phyloP scores from a whole-genome alignment of 2,888 invertebrate species.

The Perdita meconis region DNA sequence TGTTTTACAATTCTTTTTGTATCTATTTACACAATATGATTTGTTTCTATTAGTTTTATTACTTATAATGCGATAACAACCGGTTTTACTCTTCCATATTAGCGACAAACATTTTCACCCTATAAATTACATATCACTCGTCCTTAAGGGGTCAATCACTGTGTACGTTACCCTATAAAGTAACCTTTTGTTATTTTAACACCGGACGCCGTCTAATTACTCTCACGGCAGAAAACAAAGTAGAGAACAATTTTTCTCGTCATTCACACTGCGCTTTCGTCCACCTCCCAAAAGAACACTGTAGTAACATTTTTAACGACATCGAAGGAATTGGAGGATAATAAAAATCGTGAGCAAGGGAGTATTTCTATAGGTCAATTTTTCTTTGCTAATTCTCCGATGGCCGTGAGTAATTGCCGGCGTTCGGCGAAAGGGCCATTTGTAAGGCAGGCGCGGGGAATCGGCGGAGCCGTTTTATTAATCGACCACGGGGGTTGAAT shows the following conservation, averaged over 20 bases:
- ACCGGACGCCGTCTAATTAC: too few species aligned
- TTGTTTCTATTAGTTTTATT: too few species aligned
- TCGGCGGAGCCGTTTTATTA: constrained; percentile 44
- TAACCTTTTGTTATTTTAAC: too few species aligned
- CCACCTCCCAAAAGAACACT: neutral
- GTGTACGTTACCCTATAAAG: too few species aligned
- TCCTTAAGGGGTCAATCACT: too few species aligned
- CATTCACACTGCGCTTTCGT: neutral
- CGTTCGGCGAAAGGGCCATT: constrained; percentile 9
- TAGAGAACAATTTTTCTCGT: neutral
- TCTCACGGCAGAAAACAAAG: too few species aligned
- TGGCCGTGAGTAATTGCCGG: constrained; percentile 33
- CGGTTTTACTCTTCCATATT: too few species aligned
- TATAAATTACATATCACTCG: too few species aligned
- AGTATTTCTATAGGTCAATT: constrained; percentile 27
- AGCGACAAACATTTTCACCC: too few species aligned
- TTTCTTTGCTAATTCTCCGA: constrained; percentile 35
- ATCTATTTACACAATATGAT: too few species aligned
- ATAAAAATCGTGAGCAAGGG: neutral
- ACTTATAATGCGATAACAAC: too few species aligned
- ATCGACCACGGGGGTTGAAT: constrained; percentile 34
- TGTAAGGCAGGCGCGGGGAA: neutral
- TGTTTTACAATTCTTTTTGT: too few species aligned
- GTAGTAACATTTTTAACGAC: neutral
- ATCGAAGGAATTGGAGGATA: constrained; percentile 7